Base-by-base conservation (phyloP, 2,888 invertebrate genomes). In the Pollenia amentaria region DNA sequence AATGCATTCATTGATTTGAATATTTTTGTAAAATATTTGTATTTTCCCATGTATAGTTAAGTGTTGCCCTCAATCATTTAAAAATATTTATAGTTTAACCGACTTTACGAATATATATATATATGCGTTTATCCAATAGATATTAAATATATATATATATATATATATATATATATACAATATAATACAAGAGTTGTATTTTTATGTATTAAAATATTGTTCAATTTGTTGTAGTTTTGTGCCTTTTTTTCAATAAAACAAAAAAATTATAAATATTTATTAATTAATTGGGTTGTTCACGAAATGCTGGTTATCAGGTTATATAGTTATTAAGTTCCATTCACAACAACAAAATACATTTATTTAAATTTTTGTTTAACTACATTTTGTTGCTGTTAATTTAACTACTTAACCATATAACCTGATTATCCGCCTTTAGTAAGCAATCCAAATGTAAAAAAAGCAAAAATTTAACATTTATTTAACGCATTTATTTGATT, bases 401-500 rank as follows among this genome's bases (percentile, higher is more conserved):
- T n/a, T n/a, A n/a, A n/a, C n/a, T n/a, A n/a, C n/a, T n/a, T n/a
- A n/a, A n/a, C n/a, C n/a, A n/a, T n/a, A n/a, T n/a, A n/a, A n/a
- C n/a, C n/a, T n/a, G n/a, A n/a, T n/a, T n/a, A n/a, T n/a, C n/a
- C n/a, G n/a, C n/a, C n/a, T n/a, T n/a, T n/a, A n/a, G n/a, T n/a
- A n/a, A n/a, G n/a, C n/a, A n/a, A n/a, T n/a, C n/a, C n/a, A n/a
- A n/a, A 46, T 70, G 62, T 75, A 80, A 48, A 82, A 57, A 42
- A 29, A 10, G 38, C 21, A 78, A 60, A 72, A 51, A 62, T 55
- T 44, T 65, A 67, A 78, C 69, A 73, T 73, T 85, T 82, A 75
- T 78, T 70, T 75, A 82, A 80, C 51, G 86, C 86, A 87, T 87
- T 87, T 87, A 87, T 21, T 77, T 65, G 83, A 83, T 78, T 73